Base-by-base conservation (phyloP, 2,888 invertebrate species). In the Smittia aterrima region DNA sequence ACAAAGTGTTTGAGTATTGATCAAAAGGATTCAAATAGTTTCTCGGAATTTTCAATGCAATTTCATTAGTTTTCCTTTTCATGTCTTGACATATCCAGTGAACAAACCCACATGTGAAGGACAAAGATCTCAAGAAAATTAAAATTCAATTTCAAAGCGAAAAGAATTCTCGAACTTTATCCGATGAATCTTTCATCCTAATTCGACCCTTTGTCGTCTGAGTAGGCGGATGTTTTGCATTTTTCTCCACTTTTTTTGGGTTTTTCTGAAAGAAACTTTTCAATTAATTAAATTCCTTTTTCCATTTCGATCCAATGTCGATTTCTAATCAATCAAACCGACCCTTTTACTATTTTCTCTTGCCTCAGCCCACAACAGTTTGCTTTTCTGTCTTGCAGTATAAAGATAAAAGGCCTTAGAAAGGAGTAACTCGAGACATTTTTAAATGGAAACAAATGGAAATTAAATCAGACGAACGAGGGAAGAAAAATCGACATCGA, bases 341-440 rank as follows among this genome's bases (percentile, higher is more conserved):
- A 47, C 47, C 47, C 47, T 47, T 47, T 47, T 47, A 2, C 47
- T 2, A 6, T 9, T 32, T 32, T 32, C 32, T 47, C 47, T 47
- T 11, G 7, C 11, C 47, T 47, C 2, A 47, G 3, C 11, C 16
- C n/a, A 47, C 9, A 38, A 9, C 4, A 47, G 11, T n/a, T 16
- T n/a, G 3, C 2, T 47, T 47, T 2, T n/a, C 16, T 47, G 2
- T 47, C 47, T n/a, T n/a, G 2, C 16, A 3, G 2, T n/a, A 47
- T 47, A 47, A 47, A 47, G 47, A 47, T 47, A n/a, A 47, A 47
- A n/a, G n/a, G n/a, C n/a, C n/a, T n/a, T n/a, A n/a, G n/a, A n/a
- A 47, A 66, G 32, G 24, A 66, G 66, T 27, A 66, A 66, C 32
- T 66, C 20, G 66, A 66, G 66, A 66, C 66, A 40, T 66, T 66